Evolutionary conservation across 92 coral and sea anemone species (phyloP), one percentile per base, ranked within the genome.

Genomic region (Siderastrea siderea): DNA sequence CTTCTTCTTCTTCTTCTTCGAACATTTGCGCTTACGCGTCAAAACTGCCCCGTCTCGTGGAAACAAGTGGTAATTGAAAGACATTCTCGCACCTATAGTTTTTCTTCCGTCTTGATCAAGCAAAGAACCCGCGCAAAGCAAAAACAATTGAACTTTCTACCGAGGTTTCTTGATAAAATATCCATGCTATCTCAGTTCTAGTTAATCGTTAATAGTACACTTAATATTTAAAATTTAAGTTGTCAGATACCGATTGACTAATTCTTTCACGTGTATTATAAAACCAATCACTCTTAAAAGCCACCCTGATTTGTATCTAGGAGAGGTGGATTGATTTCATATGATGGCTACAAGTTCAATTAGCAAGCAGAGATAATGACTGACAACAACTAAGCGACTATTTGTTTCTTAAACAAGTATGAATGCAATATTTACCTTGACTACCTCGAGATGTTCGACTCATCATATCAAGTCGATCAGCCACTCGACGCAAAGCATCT

Each of bases 401-500:
- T 67, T 67, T 67, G 71, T 67, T 67, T 67, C 44, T 67, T 67
- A 7, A 7, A 7, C 44, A 67, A 7, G 71, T 17, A 67, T 67
- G 4, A 4, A 58, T 67, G 43, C 71, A 13, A 15, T 67, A 67
- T 44, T 67, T 67, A 67, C 71, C 71, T 67, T 67, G 71, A 67
- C 71, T n/a, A 3, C 44, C 44, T 67, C 71, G 44, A 67, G 71
- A 67, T 67, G 71, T 67, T 67, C 44, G 71, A 67, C 71, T 7
- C 44, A 10, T 67, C 71, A 67, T 17, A 67, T 67, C 71, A 67
- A 67, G 71, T 67, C 44, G 71, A 67, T 67, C 71, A n/a, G 71
- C 71, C 71, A 67, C 71, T 67, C 71, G 19, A 67, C 44, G 71
- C 45, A 67, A 67, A 67, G 71, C 44, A 67, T 67, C 71, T 67